Evolutionary conservation across 2,113 vertebrate genomes (phyloP).

Genomic region (Meleagris gallopavo): DNA sequence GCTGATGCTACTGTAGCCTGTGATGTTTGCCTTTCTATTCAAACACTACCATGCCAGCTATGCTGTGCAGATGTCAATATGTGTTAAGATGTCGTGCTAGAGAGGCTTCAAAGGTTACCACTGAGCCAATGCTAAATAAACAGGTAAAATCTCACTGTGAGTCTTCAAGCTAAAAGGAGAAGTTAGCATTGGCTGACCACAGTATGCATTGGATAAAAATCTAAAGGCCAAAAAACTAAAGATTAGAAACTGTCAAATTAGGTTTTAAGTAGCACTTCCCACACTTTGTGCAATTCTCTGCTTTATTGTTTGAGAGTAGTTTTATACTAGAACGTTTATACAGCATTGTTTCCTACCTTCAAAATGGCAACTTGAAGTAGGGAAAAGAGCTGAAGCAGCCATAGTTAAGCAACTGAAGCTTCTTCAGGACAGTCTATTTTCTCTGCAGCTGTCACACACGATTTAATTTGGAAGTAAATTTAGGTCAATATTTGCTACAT

Average conservation of each 20-base stretch:
- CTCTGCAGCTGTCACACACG: neutral
- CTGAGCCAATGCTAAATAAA: neutral
- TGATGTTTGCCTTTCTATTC: neutral
- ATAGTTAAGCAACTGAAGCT: neutral
- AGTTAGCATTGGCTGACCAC: neutral
- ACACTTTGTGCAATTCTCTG: neutral
- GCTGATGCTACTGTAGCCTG: neutral
- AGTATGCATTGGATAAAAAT: neutral
- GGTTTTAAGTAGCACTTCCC: neutral
- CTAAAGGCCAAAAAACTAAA: neutral
- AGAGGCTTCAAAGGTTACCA: neutral
- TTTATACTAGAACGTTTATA: neutral
- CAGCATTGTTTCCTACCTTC: neutral
- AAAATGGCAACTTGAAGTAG: neutral
- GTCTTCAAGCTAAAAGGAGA: neutral
- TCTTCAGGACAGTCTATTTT: slow-evolving; percentile 12
- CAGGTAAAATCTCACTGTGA: neutral
- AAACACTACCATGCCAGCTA: neutral
- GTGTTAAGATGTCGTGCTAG: fast-evolving
- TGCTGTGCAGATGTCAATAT: neutral
- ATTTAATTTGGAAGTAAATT: slow-evolving; percentile 26
- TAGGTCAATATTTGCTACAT: slow-evolving; percentile 32
- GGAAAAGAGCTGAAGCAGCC: neutral
- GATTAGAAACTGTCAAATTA: neutral
- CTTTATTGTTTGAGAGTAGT: neutral